Evolutionary conservation across 2,888 invertebrate genomes (phyloP), one percentile per base, ranked within the genome.

Genomic region (Patella ulyssiponensis): DNA sequence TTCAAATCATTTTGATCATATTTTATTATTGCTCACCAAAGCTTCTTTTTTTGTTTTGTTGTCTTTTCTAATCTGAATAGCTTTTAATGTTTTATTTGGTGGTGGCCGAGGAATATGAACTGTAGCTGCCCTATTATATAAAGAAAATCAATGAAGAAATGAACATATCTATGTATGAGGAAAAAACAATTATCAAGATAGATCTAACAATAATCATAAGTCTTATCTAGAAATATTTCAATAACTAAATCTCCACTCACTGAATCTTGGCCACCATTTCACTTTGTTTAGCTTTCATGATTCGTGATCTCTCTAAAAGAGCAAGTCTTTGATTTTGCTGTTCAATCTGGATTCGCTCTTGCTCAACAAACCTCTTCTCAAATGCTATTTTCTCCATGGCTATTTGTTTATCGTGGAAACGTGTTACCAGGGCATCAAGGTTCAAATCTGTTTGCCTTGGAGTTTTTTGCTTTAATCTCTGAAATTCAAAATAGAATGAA

Each of bases 261-360:
- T 90, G 87, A 58, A 92, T 90, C 81, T 90, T 91, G 20, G 91
- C 91, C 20, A 91, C 87, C 84, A 91, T 86, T 85, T 92, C 91
- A 79, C 89, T 89, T 79, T 90, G 90, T 79, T 88, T 87, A 2
- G 86, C 85, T 74, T 85, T 84, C 78, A 88, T 81, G 12, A 86
- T 82, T 58, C 89, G 86, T 17, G 90, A 88, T 71, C 88, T 86
- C 11, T 89, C 86, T 69, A 91, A 81, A 53, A 90, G 80, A 15
- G 83, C 82, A 58, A 87, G 82, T 51, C 91, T 81, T 56, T 91
- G 87, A 9, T 87, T 82, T 81, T 90, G 89, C 17, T 87, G 82
- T 76, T 87, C 82, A 33, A 88, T 81, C 15, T 83, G 78, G 27
- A 89, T 85, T 17, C 84, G 74, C 79, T 91, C 91, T 69, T 90